Conservation (phyloP, 2,113 vertebrate genomes). For the Physeter macrocephalus region DNA sequence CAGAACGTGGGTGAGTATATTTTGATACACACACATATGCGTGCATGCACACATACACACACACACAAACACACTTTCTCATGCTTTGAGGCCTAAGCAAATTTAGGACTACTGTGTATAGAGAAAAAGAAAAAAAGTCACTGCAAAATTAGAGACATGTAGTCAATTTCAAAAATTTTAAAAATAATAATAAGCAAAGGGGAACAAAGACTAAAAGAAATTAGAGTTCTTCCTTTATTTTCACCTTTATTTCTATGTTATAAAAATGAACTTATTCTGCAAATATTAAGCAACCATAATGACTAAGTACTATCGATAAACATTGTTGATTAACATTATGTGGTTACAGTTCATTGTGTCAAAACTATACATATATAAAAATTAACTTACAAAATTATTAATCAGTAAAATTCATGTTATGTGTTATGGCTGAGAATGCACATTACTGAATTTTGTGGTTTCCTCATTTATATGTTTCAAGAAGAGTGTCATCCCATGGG, state of each 20-base stretch:
- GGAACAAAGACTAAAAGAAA: not conserved
- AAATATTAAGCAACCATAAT: not conserved
- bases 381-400: not conserved
- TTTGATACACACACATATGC: not conserved
- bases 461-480: not conserved
- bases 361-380: not conserved
- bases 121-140: not conserved
- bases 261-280: not conserved
- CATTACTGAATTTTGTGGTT: not conserved
- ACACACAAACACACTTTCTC: not conserved
- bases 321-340: not conserved
- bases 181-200: not conserved
- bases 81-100: not conserved
- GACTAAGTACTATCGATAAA: not conserved
- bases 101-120: not conserved
- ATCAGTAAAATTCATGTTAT: not conserved
- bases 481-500: not conserved
- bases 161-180: not conserved
- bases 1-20: not conserved
- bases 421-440: not conserved
- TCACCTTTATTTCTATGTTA: not conserved
- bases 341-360: not conserved
- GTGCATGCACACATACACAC: accelerated
- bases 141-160: not conserved
- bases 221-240: not conserved